Evolutionary conservation across 2,113 vertebrate species (phyloP).

Genomic region (Rhinoptilus africanus): DNA sequence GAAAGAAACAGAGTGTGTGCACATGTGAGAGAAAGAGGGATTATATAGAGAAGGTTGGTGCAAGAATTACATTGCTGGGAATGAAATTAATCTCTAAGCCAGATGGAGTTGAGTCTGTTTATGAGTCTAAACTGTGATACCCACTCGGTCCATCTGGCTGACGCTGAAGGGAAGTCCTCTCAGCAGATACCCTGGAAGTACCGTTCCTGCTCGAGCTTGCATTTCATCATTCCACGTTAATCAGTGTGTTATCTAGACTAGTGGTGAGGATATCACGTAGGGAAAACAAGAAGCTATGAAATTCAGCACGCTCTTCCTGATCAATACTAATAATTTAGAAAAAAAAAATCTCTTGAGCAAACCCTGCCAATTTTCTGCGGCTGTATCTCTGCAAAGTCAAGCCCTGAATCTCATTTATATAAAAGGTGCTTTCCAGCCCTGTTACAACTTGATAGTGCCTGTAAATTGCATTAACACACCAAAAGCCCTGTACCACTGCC

Average conservation of each 20-base stretch:
- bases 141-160: slow-evolving; percentile 20
- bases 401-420: neutral
- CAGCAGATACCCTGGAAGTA: neutral
- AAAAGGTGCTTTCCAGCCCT: neutral
- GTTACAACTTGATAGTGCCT: neutral
- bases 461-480: neutral
- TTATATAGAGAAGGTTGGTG: neutral
- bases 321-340: neutral
- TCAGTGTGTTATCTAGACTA: neutral
- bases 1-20: neutral
- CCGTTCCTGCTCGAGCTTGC: neutral
- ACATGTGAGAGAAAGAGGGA: neutral
- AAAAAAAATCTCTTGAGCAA: neutral
- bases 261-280: rapidly evolving
- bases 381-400: neutral
- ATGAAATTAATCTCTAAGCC: slow-evolving; percentile 7
- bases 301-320: neutral
- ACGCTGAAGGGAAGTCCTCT: neutral
- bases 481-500: neutral
- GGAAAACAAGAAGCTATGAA: neutral
- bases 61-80: neutral
- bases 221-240: neutral
- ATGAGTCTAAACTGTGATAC: neutral
- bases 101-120: slow-evolving; percentile 23
- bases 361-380: neutral